phyloP scores from a whole-genome alignment of 2,797 vertebrate species.

The Rallus crepitans region DNA sequence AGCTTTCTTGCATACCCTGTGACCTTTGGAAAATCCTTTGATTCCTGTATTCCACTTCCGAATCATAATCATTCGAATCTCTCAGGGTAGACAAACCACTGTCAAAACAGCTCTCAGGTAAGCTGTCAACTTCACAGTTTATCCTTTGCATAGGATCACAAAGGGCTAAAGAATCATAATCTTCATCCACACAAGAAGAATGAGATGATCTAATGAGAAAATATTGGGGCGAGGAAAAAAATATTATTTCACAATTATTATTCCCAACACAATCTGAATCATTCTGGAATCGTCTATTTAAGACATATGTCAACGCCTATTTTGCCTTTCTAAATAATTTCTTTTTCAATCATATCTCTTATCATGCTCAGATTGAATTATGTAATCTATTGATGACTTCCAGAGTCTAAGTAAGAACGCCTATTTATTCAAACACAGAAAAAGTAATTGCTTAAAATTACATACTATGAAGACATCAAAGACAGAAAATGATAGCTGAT shows the following conservation, averaged over 20 bases:
- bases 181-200: slow-evolving; percentile 85
- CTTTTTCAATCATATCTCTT: neutral
- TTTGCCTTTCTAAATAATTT: neutral
- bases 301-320: neutral
- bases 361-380: neutral
- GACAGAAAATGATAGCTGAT: neutral
- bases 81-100: slow-evolving; percentile 93
- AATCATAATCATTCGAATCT: slow-evolving; percentile 90
- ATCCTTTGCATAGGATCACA: slow-evolving; percentile 93
- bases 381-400: neutral
- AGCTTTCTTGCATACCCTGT: slow-evolving; percentile 71
- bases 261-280: neutral
- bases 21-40: slow-evolving; percentile 75
- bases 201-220: slow-evolving; percentile 80
- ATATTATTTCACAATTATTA: neutral
- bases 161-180: slow-evolving; percentile 86
- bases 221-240: neutral
- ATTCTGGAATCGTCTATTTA: neutral
- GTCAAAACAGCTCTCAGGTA: slow-evolving; percentile 91
- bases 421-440: neutral
- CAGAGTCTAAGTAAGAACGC: neutral
- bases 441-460: neutral
- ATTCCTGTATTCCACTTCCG: slow-evolving; percentile 85
- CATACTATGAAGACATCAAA: neutral
- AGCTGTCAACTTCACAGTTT: slow-evolving; percentile 90